Percentiles rank a stretch among this genome's conserved stretches.
These are phyloP conservation scores for Sympetrum striolatum DNA, from an alignment of 2,888 invertebrate genomes.

Conservation along the genomic window DNA sequence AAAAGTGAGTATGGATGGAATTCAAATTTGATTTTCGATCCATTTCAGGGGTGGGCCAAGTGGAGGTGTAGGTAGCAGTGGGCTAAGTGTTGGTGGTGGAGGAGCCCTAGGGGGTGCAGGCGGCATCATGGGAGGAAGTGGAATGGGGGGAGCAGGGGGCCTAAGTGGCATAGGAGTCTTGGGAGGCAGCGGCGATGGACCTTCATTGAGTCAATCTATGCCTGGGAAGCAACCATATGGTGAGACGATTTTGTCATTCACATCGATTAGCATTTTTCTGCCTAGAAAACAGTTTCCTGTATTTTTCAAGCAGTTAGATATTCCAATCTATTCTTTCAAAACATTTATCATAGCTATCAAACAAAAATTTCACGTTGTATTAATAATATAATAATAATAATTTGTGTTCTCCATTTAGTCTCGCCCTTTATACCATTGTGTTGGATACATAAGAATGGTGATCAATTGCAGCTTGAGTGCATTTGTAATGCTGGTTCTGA, in stretches of 20 bases:
- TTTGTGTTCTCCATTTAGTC: no score
- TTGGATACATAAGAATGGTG: no score
- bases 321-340: neutral
- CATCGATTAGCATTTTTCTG: neutral
- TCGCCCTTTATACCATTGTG: no score
- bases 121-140: conserved; percentile 14
- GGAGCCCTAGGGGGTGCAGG: neutral
- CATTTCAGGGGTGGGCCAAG: conserved; percentile 36
- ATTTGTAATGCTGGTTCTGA: no score
- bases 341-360: no score
- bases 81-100: conserved; percentile 20
- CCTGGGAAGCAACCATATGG: conserved; percentile 93
- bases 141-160: conserved; percentile 23
- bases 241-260: conserved; percentile 58
- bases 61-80: conserved; percentile 25
- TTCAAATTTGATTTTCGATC: neutral
- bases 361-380: no score
- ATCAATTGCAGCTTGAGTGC: no score
- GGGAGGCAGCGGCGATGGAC: conserved; percentile 25
- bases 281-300: no score
- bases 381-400: no score
- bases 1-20: neutral
- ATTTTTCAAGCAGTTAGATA: no score
- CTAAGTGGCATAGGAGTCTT: conserved; percentile 28
- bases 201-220: conserved; percentile 62